Conservation (phyloP, 2,113 vertebrate species). For the Elachura formosa region DNA sequence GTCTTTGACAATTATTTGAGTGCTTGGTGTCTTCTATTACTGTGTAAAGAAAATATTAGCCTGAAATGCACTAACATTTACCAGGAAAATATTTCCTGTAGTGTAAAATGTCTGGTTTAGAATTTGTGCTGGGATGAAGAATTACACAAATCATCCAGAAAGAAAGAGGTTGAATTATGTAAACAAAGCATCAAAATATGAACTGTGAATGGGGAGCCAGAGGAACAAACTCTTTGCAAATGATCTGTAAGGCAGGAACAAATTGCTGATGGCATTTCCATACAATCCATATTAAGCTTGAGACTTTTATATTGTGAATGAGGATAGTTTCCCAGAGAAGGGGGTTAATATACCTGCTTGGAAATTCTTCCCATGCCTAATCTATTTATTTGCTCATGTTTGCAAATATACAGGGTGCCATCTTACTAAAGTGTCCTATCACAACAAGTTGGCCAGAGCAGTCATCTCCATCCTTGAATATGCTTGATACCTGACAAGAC, state of each 20-base stretch:
- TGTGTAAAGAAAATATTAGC: background rate
- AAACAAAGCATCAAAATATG: background rate
- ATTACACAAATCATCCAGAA: background rate
- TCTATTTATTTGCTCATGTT: background rate
- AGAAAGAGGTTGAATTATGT: background rate
- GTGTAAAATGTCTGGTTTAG: background rate
- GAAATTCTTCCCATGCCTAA: background rate
- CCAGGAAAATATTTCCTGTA: fast-evolving
- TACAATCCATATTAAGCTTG: background rate
- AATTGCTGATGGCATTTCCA: background rate
- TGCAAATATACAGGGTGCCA: background rate
- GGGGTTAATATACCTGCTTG: background rate
- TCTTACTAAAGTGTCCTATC: background rate
- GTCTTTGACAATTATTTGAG: background rate
- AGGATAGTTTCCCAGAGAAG: background rate
- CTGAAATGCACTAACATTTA: background rate
- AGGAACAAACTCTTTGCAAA: background rate
- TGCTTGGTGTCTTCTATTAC: background rate
- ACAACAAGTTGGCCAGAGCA: background rate
- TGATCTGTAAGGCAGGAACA: background rate
- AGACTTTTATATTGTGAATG: background rate
- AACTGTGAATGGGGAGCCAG: background rate
- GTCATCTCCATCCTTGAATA: background rate
- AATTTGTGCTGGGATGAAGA: background rate
- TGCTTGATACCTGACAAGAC: background rate